phyloP scores from a whole-genome alignment of 1,140 invertebrate species.

The Seison nebaliae region DNA sequence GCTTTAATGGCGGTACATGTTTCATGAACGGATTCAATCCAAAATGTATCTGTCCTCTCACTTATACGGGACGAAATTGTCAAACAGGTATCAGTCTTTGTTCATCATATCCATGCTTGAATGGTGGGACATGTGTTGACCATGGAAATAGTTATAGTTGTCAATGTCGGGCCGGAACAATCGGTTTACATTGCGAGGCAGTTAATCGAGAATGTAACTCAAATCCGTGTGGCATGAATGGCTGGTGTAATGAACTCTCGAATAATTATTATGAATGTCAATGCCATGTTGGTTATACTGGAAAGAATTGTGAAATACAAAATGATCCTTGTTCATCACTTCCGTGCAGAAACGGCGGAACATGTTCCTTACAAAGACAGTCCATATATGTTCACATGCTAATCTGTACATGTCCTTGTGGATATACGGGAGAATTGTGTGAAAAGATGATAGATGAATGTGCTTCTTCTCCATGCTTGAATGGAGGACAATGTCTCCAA shows the following conservation, averaged over 20 bases:
- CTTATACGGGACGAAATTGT: slow-evolving; percentile 13
- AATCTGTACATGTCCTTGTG: slow-evolving; percentile 4
- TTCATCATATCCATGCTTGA: slow-evolving; percentile 6
- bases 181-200: neutral
- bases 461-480: neutral
- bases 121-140: slow-evolving; percentile 18
- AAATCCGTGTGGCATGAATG: slow-evolving; percentile 5
- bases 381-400: too few species aligned
- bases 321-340: slow-evolving; percentile 11
- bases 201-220: slow-evolving; percentile 4
- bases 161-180: neutral
- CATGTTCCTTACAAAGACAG: too few species aligned
- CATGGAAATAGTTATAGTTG: neutral
- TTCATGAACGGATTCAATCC: too few species aligned
- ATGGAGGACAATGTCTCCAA: slow-evolving; percentile 4
- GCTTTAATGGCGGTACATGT: slow-evolving; percentile 59
- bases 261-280: slow-evolving; percentile 6
- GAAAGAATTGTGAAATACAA: slow-evolving; percentile 15
- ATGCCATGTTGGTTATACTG: slow-evolving; percentile 33
- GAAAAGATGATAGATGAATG: neutral
- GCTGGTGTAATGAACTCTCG: slow-evolving; percentile 4
- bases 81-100: slow-evolving; percentile 10
- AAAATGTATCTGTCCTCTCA: slow-evolving; percentile 14
- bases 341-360: slow-evolving; percentile 10
- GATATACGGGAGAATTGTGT: slow-evolving; percentile 2